phyloP scores from a whole-genome alignment of 2,113 vertebrate species.

The Gallinago paraguaiae region DNA sequence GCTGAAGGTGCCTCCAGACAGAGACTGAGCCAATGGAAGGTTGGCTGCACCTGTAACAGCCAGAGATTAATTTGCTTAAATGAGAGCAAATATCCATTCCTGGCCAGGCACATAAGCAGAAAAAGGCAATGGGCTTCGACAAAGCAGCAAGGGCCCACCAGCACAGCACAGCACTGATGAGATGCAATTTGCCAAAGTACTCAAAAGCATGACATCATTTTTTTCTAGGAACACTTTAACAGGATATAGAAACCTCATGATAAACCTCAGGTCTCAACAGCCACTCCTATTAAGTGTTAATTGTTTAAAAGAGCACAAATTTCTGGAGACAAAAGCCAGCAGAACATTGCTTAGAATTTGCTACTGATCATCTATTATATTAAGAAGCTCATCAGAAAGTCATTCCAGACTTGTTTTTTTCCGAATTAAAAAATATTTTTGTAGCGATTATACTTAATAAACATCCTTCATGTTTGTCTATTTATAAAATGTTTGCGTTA shows the following conservation, averaged over 20 bases:
- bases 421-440: not conserved
- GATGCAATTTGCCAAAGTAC: not conserved
- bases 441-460: not conserved
- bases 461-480: not conserved
- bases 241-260: not conserved
- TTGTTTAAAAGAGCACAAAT: not conserved
- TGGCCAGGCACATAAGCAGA: not conserved
- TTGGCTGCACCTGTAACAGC: not conserved
- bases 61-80: not conserved
- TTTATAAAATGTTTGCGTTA: not conserved
- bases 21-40: not conserved
- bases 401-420: not conserved
- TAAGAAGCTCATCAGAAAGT: not conserved
- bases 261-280: not conserved
- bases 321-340: not conserved
- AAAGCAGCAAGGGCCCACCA: not conserved
- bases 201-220: not conserved
- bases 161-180: not conserved
- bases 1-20: not conserved
- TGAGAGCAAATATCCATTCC: not conserved
- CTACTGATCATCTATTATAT: not conserved
- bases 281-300: not conserved
- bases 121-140: not conserved
- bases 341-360: not conserved
- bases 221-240: not conserved